Percentiles rank a stretch among this genome's conserved stretches.
These are phyloP conservation scores for Limnephilus lunatus DNA, from an alignment of 2,888 invertebrate species.

Conservation along the genomic window DNA sequence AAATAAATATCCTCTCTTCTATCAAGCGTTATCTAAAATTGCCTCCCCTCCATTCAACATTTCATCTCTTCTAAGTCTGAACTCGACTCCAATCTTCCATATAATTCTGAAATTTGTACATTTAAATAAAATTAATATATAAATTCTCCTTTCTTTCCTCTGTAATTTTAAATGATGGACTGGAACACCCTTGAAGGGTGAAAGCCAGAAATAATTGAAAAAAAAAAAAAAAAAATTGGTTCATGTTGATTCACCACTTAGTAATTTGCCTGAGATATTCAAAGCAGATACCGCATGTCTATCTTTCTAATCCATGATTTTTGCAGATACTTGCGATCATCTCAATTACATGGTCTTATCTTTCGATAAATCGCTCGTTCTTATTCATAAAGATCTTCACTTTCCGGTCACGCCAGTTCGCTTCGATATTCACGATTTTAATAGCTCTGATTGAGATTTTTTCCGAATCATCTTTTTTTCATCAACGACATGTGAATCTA, in stretches of 20 bases:
- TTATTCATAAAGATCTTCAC: not conserved
- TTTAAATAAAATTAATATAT: too few relatives aligned
- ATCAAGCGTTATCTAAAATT: too few relatives aligned
- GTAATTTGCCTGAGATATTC: not conserved
- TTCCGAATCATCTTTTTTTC: not conserved
- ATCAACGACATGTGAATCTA: not conserved
- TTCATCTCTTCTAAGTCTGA: too few relatives aligned
- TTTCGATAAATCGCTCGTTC: not conserved
- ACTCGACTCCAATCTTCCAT: too few relatives aligned
- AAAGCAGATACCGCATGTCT: not conserved
- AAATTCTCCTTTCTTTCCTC: too few relatives aligned
- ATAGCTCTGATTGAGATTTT: not conserved
- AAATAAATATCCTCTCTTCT: too few relatives aligned
- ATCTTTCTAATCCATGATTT: not conserved
- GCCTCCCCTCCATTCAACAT: too few relatives aligned
- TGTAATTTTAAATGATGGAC: too few relatives aligned
- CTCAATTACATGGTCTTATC: not conserved
- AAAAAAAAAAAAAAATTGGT: too few relatives aligned
- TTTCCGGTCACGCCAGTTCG: not conserved
- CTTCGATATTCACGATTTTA: not conserved
- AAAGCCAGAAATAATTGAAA: too few relatives aligned
- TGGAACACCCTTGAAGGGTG: too few relatives aligned
- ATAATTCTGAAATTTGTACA: too few relatives aligned
- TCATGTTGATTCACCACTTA: not conserved
- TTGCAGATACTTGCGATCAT: not conserved